Evolutionary conservation across 2,113 vertebrate species (phyloP).

Genomic region (Hipposideros armiger): DNA sequence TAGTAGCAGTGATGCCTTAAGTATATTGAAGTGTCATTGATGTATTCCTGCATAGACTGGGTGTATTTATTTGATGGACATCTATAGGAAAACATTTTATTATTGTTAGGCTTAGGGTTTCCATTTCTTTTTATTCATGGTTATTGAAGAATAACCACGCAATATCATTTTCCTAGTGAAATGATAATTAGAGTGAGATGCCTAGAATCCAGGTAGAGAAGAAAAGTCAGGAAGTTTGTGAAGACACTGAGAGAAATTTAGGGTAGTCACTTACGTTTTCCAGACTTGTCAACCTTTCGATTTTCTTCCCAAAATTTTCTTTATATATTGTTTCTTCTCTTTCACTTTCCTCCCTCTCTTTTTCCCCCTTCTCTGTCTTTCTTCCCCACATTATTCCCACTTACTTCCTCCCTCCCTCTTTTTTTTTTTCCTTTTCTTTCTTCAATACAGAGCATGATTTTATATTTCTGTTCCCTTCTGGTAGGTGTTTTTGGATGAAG

Average conservation of each 20-base stretch:
- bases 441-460: neutral
- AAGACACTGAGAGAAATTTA: neutral
- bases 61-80: neutral
- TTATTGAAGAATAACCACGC: neutral
- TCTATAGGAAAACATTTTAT: neutral
- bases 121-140: neutral
- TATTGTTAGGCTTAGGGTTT: neutral
- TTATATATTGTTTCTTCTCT: slow-evolving; percentile 10
- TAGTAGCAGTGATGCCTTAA: neutral
- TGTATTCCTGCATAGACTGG: neutral
- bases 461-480: neutral
- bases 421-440: neutral
- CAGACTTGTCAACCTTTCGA: neutral
- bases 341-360: neutral
- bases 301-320: neutral
- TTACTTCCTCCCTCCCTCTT: neutral
- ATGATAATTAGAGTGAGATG: neutral
- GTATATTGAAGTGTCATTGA: neutral
- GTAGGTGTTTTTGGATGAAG: neutral
- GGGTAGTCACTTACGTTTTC: neutral
- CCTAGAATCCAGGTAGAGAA: neutral
- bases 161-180: neutral
- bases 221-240: neutral
- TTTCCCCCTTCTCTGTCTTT: neutral
- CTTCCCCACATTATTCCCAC: neutral